Conservation (phyloP, 2,113 vertebrate species). For the Chloebia gouldiae region DNA sequence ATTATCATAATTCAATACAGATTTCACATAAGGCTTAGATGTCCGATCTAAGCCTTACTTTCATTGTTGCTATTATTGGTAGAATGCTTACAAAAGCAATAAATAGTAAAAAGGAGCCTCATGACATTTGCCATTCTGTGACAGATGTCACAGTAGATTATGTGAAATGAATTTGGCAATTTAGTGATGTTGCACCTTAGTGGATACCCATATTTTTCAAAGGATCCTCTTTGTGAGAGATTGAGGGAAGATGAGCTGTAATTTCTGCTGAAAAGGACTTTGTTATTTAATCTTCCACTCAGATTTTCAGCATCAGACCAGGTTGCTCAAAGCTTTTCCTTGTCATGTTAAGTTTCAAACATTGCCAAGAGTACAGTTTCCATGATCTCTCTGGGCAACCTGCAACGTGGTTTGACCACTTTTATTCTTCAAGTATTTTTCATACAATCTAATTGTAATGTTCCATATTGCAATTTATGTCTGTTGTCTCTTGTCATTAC, state of each 20-base stretch:
- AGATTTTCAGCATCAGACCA: background rate
- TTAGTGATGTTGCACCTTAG: background rate
- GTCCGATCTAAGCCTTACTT: background rate
- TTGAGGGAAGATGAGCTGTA: background rate
- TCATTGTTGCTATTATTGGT: background rate
- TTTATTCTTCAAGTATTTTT: background rate
- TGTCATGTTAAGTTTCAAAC: background rate
- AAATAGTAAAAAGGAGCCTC: background rate
- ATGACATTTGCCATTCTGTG: background rate
- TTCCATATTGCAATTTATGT: background rate
- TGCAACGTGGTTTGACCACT: background rate
- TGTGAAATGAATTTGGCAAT: background rate
- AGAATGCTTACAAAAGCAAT: background rate
- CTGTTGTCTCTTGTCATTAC: background rate
- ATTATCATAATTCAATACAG: background rate
- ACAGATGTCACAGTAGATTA: background rate
- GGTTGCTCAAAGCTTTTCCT: background rate
- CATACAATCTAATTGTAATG: background rate
- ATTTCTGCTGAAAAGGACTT: background rate
- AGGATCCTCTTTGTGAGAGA: background rate
- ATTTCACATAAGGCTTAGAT: background rate
- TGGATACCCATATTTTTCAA: background rate
- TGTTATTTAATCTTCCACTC: background rate
- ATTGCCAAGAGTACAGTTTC: background rate
- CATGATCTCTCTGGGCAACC: background rate